A percentile compares a stretch with the other conserved stretches of the same genome.
Conservation (phyloP, 2,113 vertebrate genomes). For the Mungos mungo region DNA sequence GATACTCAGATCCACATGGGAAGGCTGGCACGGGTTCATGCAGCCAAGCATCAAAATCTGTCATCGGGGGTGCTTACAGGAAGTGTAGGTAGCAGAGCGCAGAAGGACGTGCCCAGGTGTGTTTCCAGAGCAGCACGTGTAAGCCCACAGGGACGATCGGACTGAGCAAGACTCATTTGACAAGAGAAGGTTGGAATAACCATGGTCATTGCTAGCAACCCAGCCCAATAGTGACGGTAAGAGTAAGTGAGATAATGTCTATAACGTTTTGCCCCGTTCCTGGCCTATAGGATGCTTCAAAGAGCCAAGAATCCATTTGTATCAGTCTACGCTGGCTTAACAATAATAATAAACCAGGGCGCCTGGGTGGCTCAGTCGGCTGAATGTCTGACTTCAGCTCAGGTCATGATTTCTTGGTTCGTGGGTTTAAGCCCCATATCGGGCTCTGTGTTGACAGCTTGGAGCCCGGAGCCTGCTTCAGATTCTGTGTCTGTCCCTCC, state of each 20-base stretch:
- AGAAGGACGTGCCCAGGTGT: not conserved
- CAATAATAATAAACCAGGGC: not conserved
- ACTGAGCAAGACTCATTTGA: no score
- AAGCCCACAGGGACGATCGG: rapidly evolving
- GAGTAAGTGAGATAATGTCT: not conserved
- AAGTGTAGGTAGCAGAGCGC: rapidly evolving
- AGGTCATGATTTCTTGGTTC: no score
- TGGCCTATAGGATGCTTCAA: no score
- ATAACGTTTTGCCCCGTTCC: rapidly evolving
- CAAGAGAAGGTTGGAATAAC: not conserved
- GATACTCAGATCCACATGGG: not conserved
- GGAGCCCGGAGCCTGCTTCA: no score
- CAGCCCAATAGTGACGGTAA: rapidly evolving
- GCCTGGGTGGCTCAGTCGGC: no score
- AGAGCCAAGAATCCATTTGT: no score
- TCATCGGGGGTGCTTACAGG: not conserved
- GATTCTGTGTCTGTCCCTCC: no score
- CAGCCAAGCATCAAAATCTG: no score
- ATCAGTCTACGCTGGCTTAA: not conserved
- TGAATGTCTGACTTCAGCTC: no score
- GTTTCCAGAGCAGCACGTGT: rapidly evolving
- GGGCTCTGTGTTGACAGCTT: no score
- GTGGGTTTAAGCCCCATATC: no score
- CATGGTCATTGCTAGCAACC: rapidly evolving
- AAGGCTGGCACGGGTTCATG: not conserved